A percentile compares a stretch with the other conserved stretches of the same genome.
These are phyloP conservation scores for Bolinopsis microptera DNA, from an alignment of 37 sponge, comb jelly and placozoan genomes.

Conservation along the genomic window DNA sequence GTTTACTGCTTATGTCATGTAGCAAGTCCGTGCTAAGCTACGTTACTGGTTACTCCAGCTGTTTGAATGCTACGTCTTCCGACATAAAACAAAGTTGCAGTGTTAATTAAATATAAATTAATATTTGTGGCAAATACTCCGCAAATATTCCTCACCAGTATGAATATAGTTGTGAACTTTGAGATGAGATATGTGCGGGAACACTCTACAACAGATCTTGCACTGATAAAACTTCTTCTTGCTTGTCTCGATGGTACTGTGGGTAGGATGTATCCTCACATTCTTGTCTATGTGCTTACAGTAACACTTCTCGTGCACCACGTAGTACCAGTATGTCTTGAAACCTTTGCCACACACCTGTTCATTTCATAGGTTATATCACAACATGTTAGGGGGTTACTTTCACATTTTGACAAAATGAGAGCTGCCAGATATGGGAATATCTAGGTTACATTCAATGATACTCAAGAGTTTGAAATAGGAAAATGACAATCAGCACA, in stretches of 20 bases:
- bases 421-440: too few relatives aligned
- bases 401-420: too few relatives aligned
- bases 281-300: slow-evolving; percentile 65
- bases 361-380: neutral
- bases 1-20: too few relatives aligned
- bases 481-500: too few relatives aligned
- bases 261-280: neutral
- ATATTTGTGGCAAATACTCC: neutral
- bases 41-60: too few relatives aligned
- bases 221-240: slow-evolving; percentile 66
- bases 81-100: too few relatives aligned
- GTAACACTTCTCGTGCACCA: slow-evolving; percentile 66
- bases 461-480: too few relatives aligned
- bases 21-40: too few relatives aligned
- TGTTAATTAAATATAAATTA: too few relatives aligned
- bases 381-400: neutral
- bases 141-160: neutral
- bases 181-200: slow-evolving; percentile 65
- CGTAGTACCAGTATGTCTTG: slow-evolving; percentile 67
- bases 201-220: slow-evolving; percentile 40
- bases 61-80: too few relatives aligned
- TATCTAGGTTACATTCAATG: too few relatives aligned
- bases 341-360: slow-evolving; percentile 63
- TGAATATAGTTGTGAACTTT: slow-evolving; percentile 65
- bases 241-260: slow-evolving; percentile 38